Base-by-base conservation (phyloP, 2,113 vertebrate species). In the Benitochromis conjunctus region DNA sequence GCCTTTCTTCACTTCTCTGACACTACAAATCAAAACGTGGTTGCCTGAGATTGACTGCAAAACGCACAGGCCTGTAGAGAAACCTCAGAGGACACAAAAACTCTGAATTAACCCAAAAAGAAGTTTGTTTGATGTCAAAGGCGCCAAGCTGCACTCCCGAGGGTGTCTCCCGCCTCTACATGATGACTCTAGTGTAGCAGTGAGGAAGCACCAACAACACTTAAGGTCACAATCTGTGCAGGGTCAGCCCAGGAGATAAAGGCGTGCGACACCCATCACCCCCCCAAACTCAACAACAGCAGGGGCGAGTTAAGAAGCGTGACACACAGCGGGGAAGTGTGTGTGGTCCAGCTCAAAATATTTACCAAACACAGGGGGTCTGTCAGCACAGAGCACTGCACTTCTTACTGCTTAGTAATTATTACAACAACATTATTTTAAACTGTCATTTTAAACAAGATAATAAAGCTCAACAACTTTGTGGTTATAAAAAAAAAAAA, bases 201-300 rank as follows among this genome's bases (percentile, higher is more conserved):
- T 12, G 48, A 82, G 79, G 82, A 80, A 69, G 78, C 26, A 46
- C 43, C 41, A 7, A 19, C 83, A 88, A 29, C 69, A 11, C 60
- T 58, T 56, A 36, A 90, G 88, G 89, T 86, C 88, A 87, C 87
- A 86, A 84, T 89, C 85, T 88, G 90, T 69, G 78, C 55, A 0
- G 76, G 88, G 89, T 89, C 89, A 81, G 51, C 36, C 54, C 53
- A 54, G 80, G 66, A 80, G 80, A 87, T 82, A 74, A 87, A 87
- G 71, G 57, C 26, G 13, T 2, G 10, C 26, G 36, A 60, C 14
- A 16, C 41, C 31, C 7, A 36, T 64, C 60, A 29, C 2, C 9
- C 14, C 38, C 41, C 41, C 41, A 18, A 74, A 26, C 6, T 34
- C 71, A 69, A 80, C 64, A 5, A 82, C 84, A 90, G 86, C 66